phyloP scores from a whole-genome alignment of 2,888 invertebrate genomes.

The Drosophila setosimentum region DNA sequence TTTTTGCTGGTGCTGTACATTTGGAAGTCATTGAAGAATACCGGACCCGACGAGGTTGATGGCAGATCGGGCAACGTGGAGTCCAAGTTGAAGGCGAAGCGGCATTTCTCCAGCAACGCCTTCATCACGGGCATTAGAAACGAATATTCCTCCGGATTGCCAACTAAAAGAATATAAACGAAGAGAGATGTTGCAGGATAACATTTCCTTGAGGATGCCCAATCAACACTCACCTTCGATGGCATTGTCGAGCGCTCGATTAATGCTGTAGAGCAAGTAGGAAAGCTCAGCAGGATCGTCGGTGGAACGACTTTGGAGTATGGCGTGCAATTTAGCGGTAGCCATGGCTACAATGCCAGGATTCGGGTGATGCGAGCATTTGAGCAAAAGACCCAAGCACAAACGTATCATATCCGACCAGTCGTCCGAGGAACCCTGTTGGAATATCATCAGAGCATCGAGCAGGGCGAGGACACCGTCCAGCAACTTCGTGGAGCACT shows the following conservation, averaged over 20 bases:
- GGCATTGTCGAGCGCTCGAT: slow-evolving; percentile 85
- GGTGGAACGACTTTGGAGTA: slow-evolving; percentile 87
- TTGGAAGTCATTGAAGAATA: slow-evolving; percentile 88
- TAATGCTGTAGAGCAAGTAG: slow-evolving; percentile 86
- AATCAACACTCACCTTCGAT: slow-evolving; percentile 83
- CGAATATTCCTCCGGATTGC: slow-evolving; percentile 87
- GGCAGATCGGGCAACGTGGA: slow-evolving; percentile 86
- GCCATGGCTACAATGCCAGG: slow-evolving; percentile 87
- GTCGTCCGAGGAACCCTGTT: slow-evolving; percentile 86
- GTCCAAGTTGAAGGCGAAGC: slow-evolving; percentile 82
- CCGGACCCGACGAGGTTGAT: slow-evolving; percentile 86
- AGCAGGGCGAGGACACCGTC: slow-evolving; percentile 87
- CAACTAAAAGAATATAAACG: slow-evolving; percentile 80
- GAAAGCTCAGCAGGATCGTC: slow-evolving; percentile 87
- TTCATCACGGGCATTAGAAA: slow-evolving; percentile 88
- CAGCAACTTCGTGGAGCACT: slow-evolving; percentile 86
- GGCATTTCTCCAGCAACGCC: slow-evolving; percentile 87
- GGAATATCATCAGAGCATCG: slow-evolving; percentile 87
- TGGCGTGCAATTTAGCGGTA: slow-evolving; percentile 87
- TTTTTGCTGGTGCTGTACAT: slow-evolving; percentile 86
- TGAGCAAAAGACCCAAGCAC: slow-evolving; percentile 85
- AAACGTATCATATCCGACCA: slow-evolving; percentile 87
- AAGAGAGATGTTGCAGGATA: not conserved
- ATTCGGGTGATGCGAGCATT: slow-evolving; percentile 86
- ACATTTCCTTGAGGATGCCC: too few species aligned